Evolutionary conservation across 2,888 invertebrate genomes (phyloP), one percentile per base, ranked within the genome.

Genomic region (Drosophila anomalipes): DNA sequence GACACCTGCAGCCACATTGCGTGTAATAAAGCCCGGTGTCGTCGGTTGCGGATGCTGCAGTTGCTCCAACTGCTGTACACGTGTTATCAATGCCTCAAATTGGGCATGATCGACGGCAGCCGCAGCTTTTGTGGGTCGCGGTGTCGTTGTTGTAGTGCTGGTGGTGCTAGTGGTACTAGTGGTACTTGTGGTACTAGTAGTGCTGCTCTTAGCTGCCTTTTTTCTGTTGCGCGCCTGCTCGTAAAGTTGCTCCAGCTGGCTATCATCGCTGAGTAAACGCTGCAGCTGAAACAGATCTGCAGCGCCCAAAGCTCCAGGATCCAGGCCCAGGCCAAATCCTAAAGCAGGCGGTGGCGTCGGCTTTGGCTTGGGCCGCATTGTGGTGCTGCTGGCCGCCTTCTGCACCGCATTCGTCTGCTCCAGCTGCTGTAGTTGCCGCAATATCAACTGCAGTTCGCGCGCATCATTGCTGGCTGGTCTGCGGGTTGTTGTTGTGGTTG

Each of bases 221-320:
- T 88, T 88, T 28, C 49, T 79, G 10, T 83, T 83, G 35, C 91
- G 85, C 22, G 91, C 92, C 62, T 92, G 92, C 54, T 93, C 91
- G 60, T 93, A 93, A 4, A 93, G 77, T 19, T 90, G 88, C 72
- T 93, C 92, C 63, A 93, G 53, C 57, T 92, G 91, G 0, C 87
- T 77, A 26, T 95, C 93, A 47, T 95, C 94, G 28, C 92, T 93
- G 22, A 94, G 83, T 2, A 95, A 81, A 69, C 94, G 93, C 44
- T 94, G 93, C 19, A 95, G 81, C 78, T 94, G 94, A 19, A 93
- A 89, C 3, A 94, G 92, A 82, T 95, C 95, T 26, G 94, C 79
- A 0, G 79, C 65, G 0, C 75, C 83, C 16, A 79, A 33, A 0
- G 47, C 49, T 6, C 16, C 47, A 4, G 64, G 51, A 16, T 57